Evolutionary conservation across 2,888 invertebrate species (phyloP).

Genomic region (Orthosia incerta): DNA sequence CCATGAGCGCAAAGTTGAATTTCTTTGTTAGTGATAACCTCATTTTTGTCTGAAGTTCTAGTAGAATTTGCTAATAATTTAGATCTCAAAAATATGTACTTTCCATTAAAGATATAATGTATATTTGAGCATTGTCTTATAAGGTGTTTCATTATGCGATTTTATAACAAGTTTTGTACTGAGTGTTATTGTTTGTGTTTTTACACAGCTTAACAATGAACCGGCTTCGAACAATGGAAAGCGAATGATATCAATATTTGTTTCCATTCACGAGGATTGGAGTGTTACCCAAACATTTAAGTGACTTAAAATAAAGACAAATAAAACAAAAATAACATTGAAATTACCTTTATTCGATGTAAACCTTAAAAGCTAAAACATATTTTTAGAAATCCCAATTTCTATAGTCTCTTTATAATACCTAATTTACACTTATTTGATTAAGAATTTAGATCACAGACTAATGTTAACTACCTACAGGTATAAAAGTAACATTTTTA

Average conservation of each 20-base stretch:
- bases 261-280: background rate
- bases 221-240: slow-evolving; percentile 4
- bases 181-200: background rate
- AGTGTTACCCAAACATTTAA: slow-evolving; percentile 5
- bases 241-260: background rate
- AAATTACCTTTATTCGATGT: slow-evolving; percentile 39
- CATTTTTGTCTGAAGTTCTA: background rate
- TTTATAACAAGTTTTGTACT: slow-evolving; percentile 1
- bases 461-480: slow-evolving; percentile 10
- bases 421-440: background rate
- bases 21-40: background rate
- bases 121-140: background rate
- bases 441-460: background rate
- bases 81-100: background rate
- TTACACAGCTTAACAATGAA: background rate
- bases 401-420: slow-evolving; percentile 3
- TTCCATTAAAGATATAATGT: background rate
- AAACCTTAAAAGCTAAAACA: slow-evolving; percentile 10
- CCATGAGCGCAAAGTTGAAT: background rate
- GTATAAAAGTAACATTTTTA: slow-evolving; percentile 40
- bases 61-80: background rate
- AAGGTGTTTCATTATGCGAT: background rate
- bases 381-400: background rate
- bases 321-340: slow-evolving; percentile 43
- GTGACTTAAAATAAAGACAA: background rate